phyloP scores from a whole-genome alignment of 2,113 vertebrate genomes.

The Caracal caracal region DNA sequence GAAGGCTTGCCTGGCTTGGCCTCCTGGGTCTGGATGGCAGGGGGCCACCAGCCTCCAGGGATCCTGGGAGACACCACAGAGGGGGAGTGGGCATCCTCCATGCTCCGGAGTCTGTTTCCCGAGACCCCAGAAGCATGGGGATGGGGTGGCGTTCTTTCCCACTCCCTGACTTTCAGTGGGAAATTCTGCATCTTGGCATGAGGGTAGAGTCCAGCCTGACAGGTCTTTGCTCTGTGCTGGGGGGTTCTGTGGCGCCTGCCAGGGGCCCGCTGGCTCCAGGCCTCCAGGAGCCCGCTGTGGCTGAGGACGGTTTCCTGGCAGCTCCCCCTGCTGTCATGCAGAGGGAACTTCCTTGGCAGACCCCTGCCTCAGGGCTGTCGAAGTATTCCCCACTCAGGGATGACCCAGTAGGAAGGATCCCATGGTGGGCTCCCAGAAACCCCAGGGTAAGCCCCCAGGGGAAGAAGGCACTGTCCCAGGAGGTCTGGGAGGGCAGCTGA shows the following conservation, averaged over 20 bases:
- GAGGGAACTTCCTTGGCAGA: neutral
- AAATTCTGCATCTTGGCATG: neutral
- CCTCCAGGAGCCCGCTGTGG: neutral
- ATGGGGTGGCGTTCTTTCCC: neutral
- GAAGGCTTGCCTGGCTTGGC: neutral
- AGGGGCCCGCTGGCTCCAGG: neutral
- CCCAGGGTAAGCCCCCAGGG: neutral
- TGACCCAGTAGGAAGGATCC: neutral
- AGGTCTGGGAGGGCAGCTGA: neutral
- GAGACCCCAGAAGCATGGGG: neutral
- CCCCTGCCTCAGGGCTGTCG: neutral
- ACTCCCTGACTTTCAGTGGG: neutral
- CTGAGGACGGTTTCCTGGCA: neutral
- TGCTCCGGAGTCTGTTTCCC: neutral
- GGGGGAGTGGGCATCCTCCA: accelerated
- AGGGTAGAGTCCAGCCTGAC: neutral
- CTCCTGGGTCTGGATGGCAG: neutral
- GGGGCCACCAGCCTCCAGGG: neutral
- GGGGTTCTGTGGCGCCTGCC: neutral
- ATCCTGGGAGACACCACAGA: neutral
- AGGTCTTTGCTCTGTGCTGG: accelerated
- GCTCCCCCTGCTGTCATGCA: slow-evolving; percentile 28
- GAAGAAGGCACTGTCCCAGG: neutral
- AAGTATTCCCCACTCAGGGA: neutral
- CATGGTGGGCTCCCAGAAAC: neutral